Evolutionary conservation across 2,113 vertebrate genomes (phyloP).

Genomic region (Mungos mungo): DNA sequence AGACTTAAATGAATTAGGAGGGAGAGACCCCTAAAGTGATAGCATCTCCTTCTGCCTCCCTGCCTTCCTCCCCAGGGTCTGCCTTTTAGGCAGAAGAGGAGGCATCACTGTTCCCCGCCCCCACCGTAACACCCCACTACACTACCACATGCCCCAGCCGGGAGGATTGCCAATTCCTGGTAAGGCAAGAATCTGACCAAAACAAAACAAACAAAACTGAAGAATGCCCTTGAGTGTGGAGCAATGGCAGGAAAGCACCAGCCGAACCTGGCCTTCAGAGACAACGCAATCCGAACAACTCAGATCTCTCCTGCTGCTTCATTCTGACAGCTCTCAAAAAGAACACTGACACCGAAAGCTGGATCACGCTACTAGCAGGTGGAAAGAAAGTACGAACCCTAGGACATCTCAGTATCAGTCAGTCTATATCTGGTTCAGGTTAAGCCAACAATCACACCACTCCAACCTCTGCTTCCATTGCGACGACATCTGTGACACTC

Average conservation of each 20-base stretch:
- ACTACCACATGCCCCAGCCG: neutral
- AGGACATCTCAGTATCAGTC: conserved; percentile 67
- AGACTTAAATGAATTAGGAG: neutral
- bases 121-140: neutral
- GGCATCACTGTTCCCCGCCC: too few relatives aligned
- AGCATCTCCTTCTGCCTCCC: neutral
- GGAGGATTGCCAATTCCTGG: neutral
- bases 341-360: neutral
- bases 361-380: neutral
- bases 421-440: conserved; percentile 33
- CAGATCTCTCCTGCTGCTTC: neutral
- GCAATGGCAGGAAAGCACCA: neutral
- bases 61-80: neutral
- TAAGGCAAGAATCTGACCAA: neutral
- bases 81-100: neutral
- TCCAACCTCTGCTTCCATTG: neutral
- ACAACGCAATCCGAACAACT: neutral
- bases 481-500: neutral
- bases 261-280: neutral
- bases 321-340: neutral
- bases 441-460: neutral
- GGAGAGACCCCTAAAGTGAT: neutral
- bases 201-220: neutral
- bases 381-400: neutral
- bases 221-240: neutral